Percentiles rank a stretch among this genome's conserved stretches.
These are phyloP conservation scores for Tetramorium bicarinatum DNA, from an alignment of 2,888 invertebrate species.

Conservation along the genomic window DNA sequence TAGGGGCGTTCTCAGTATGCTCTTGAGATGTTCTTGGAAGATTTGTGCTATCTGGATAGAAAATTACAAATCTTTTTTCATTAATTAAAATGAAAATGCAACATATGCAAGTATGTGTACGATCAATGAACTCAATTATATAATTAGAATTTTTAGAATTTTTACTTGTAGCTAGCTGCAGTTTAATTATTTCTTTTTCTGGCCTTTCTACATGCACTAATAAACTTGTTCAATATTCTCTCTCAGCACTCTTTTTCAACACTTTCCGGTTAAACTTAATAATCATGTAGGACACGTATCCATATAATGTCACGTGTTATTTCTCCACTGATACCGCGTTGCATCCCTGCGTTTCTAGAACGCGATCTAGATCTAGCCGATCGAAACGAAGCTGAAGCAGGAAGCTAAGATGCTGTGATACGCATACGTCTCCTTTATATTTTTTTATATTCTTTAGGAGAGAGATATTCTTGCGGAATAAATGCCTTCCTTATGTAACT, in stretches of 20 bases:
- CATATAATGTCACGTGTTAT: constrained; percentile 12
- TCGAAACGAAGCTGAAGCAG: constrained; percentile 34
- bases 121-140: background rate
- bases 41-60: background rate
- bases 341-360: constrained; percentile 36
- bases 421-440: background rate
- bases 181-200: constrained; percentile 5
- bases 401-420: background rate
- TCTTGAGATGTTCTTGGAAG: too few relatives aligned
- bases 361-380: background rate
- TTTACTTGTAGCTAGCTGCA: background rate
- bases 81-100: constrained; percentile 10
- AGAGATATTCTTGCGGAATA: constrained; percentile 1
- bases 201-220: background rate
- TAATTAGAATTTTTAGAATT: background rate
- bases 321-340: constrained; percentile 21
- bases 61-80: background rate
- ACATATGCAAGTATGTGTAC: background rate
- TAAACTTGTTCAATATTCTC: background rate
- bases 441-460: background rate
- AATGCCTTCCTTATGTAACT: background rate
- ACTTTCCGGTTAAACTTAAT: constrained; percentile 24
- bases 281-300: background rate
- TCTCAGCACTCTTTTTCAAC: background rate
- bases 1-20: too few relatives aligned